Percentiles rank a stretch among this genome's conserved stretches.
phyloP scores from a whole-genome alignment of 2,113 vertebrate species.

The Xiphias gladius region DNA sequence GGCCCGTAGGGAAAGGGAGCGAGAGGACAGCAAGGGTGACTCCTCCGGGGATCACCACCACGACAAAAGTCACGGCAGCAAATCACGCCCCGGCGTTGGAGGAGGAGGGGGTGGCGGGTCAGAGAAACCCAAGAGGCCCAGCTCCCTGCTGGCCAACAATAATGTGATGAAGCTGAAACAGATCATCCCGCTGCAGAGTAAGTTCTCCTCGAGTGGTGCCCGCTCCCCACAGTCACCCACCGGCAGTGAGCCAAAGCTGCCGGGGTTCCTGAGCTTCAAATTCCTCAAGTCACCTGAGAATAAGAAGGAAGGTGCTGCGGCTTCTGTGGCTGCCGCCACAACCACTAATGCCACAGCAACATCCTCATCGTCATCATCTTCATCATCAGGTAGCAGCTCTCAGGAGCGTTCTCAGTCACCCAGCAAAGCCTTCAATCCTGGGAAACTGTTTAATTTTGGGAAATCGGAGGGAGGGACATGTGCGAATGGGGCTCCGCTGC shows the following conservation, averaged over 20 bases:
- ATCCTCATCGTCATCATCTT: conserved; percentile 50
- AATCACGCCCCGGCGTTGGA: conserved; percentile 81
- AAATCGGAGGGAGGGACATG: conserved; percentile 87
- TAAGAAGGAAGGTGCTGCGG: conserved; percentile 84
- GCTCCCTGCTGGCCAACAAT: conserved; percentile 94
- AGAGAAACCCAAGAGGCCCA: conserved; percentile 95
- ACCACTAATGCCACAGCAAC: conserved; percentile 16
- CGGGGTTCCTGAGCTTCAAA: conserved; percentile 95
- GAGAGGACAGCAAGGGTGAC: conserved; percentile 85
- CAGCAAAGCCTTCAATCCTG: conserved; percentile 94
- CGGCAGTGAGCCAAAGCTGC: conserved; percentile 91
- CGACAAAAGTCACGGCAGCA: conserved; percentile 88
- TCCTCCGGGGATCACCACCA: conserved; percentile 84
- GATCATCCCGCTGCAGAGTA: conserved; percentile 96
- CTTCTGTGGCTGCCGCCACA: conserved; percentile 31
- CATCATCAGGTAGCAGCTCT: conserved; percentile 74
- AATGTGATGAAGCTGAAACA: conserved; percentile 98
- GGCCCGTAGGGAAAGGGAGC: conserved; percentile 90
- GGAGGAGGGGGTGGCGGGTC: conserved; percentile 73
- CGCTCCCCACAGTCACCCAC: conserved; percentile 93
- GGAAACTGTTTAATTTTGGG: conserved; percentile 96
- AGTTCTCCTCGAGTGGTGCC: conserved; percentile 88
- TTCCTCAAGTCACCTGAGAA: conserved; percentile 96
- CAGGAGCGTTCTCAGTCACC: conserved; percentile 94
- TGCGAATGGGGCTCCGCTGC: conserved; percentile 85